Percentiles rank a stretch among this genome's conserved stretches.
Evolutionary conservation across 2,888 invertebrate genomes (phyloP).

Genomic region (Nemotelus pantherinus): DNA sequence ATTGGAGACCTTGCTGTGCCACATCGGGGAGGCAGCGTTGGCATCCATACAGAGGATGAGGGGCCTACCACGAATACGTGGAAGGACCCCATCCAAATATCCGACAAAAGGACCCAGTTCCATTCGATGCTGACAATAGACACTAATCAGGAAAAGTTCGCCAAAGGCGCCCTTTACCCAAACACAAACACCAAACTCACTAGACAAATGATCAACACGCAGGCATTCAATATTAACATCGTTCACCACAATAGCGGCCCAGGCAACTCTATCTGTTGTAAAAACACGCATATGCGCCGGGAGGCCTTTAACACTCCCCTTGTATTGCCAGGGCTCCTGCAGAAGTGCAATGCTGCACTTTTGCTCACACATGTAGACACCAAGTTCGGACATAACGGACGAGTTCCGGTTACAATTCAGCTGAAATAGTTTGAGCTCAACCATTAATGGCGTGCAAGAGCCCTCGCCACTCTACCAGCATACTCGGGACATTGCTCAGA

Average conservation of each 20-base stretch:
- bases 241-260: not conserved
- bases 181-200: not conserved
- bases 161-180: not conserved
- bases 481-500: not conserved
- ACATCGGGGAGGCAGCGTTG: not conserved
- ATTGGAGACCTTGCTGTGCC: not conserved
- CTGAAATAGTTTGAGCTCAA: too few species aligned
- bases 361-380: not conserved
- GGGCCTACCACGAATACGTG: not conserved
- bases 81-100: not conserved
- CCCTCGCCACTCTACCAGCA: not conserved
- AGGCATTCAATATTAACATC: not conserved
- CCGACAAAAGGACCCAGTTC: not conserved
- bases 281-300: not conserved
- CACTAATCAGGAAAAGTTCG: not conserved
- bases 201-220: not conserved
- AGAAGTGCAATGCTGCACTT: not conserved
- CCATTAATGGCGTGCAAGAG: not conserved
- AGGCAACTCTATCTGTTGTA: not conserved
- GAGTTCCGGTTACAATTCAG: too few species aligned
- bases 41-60: not conserved
- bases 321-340: not conserved
- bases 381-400: not conserved
- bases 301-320: not conserved
- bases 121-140: not conserved